Evolutionary conservation across 2,888 invertebrate genomes (phyloP).

Genomic region (Pseudanteris insignis): DNA sequence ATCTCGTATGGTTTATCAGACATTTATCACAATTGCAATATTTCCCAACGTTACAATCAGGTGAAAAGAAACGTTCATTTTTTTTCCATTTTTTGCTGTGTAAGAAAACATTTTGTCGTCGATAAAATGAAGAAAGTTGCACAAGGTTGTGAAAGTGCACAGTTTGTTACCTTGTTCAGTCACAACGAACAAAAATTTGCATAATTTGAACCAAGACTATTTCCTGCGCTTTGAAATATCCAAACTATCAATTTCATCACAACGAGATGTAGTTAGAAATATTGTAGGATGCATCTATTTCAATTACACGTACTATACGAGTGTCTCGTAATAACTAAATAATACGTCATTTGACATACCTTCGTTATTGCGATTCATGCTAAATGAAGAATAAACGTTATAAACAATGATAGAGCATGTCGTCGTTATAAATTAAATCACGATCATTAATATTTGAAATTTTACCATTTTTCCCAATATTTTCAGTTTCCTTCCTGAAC

Average conservation of each 20-base stretch:
- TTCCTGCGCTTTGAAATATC: conserved; percentile 5
- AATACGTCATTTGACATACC: conserved; percentile 29
- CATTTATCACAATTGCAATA: too few relatives aligned
- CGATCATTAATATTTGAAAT: conserved; percentile 8
- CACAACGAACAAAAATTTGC: not conserved
- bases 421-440: conserved; percentile 16
- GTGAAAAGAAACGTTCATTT: too few relatives aligned
- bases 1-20: too few relatives aligned
- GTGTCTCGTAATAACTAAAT: conserved; percentile 35
- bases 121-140: not conserved
- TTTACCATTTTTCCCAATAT: conserved; percentile 9
- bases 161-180: not conserved
- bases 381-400: conserved; percentile 26
- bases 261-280: conserved; percentile 40
- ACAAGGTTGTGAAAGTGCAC: not conserved
- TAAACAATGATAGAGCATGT: conserved; percentile 23
- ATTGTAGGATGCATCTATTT: conserved; percentile 30
- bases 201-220: conserved; percentile 9
- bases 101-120: not conserved
- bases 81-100: too few relatives aligned
- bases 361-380: conserved; percentile 28
- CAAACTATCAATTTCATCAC: conserved; percentile 18
- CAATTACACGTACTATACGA: conserved; percentile 25
- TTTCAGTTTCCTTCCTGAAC: too few relatives aligned
- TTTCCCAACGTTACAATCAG: too few relatives aligned